These are phyloP conservation scores for Sarcophilus harrisii DNA, from an alignment of 2,797 vertebrate genomes.

Conservation along the genomic window DNA sequence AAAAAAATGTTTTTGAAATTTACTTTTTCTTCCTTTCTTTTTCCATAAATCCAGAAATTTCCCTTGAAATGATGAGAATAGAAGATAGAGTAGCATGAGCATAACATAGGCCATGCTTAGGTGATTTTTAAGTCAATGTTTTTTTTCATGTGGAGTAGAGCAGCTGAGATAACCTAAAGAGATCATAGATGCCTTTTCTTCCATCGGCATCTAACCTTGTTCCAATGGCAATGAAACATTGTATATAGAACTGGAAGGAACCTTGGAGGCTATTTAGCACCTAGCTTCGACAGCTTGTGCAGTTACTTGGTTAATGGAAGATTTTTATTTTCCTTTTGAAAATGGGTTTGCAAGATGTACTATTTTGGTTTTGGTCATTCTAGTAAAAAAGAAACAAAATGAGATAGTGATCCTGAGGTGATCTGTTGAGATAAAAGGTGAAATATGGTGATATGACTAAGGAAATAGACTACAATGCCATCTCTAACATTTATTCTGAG, in stretches of 20 bases:
- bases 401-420: not conserved
- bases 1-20: conserved; percentile 64
- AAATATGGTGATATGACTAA: not conserved
- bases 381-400: not conserved
- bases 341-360: conserved; percentile 10
- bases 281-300: not conserved
- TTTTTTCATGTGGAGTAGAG: conserved; percentile 45
- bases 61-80: not conserved
- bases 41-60: conserved; percentile 50
- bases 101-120: conserved; percentile 34
- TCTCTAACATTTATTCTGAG: not conserved
- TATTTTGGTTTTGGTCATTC: not conserved
- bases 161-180: not conserved
- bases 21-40: conserved; percentile 52
- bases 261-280: not conserved
- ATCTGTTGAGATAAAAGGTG: conserved; percentile 23
- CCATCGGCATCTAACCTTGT: not conserved
- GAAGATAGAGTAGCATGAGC: conserved; percentile 37
- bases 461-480: not conserved
- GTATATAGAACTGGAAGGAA: not conserved
- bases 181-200: conserved; percentile 16
- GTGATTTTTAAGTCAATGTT: conserved; percentile 59
- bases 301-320: not conserved
- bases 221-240: not conserved
- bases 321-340: conserved; percentile 43